Base-by-base conservation (phyloP, 2,797 vertebrate genomes). In the Dendrocincla fuliginosa region DNA sequence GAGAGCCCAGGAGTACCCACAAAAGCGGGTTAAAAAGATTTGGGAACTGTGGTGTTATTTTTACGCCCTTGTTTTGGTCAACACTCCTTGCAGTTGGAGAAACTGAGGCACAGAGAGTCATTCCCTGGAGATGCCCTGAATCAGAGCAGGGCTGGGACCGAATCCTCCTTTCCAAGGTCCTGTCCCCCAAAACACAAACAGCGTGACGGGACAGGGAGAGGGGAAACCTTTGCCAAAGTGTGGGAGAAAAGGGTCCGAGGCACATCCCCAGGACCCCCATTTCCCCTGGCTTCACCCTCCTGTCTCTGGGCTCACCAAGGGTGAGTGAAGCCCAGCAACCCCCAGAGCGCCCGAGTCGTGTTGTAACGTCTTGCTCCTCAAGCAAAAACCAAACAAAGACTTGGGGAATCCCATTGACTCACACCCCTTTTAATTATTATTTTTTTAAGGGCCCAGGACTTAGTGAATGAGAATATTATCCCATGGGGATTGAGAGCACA, bases 371-470 rank as follows among this genome's bases (percentile, higher is more conserved):
- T 46, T 46, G 44, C 84, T 91, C 71, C 74, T 71, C 59, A 22
- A 64, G 52, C 70, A 88, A 90, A 85, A 83, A 47, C 39, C 73
- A 91, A 87, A 94, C 79, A 93, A 84, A 95, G 95, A 84, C 74
- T 85, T 74, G 93, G 95, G 96, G 97, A 96, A 96, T 96, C 94
- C 96, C 95, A 96, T 60, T 92, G 90, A 93, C 93, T 94, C 96
- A 95, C 92, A 95, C 96, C 91, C 95, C 84, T n/a, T 93, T 94
- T 94, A 92, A 94, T 95, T 80, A 56, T 84, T 85, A 41, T 88
- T 93, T 63, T 74, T 91, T 61, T 28, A 76, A 84, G 60, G 60
- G 39, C 82, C 65, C 39, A 17, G 37, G 93, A 86, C 75, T 91
- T 70, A 84, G 89, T 63, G 85, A 94, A 94, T 95, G 85, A 92